Base-by-base conservation (phyloP, 2,888 invertebrate genomes). In the Plagodis dolabraria region DNA sequence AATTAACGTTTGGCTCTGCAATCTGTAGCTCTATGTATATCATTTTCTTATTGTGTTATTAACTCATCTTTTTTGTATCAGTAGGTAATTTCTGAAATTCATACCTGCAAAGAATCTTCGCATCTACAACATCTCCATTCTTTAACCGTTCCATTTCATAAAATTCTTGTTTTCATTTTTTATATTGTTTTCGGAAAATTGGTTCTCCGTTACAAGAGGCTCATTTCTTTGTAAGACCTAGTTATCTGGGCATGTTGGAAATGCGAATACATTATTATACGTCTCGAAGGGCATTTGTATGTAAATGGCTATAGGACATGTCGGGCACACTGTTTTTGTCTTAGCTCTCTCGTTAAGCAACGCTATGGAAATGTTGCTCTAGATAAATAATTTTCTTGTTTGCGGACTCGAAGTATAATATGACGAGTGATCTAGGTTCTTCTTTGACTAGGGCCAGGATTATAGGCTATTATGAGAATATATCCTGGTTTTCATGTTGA, bases 141-240 rank as follows among this genome's bases (percentile, higher is more conserved):
- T 61, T 53, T 42, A 5, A 36, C 42, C 33, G 5, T 57, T 44
- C 55, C 33, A 49, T 57, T 59, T 62, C 64, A 61, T 65, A 65
- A 69, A 69, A 64, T 64, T 60, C 60, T 64, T 65, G 57, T 60
- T 64, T 67, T 59, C 65, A 63, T 60, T 58, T 56, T n/a, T 46
- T 43, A 60, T 64, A 68, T 69, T 67, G 63, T 68, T 68, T 67
- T 55, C 11, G 59, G 53, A 62, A 60, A 57, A 67, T 69, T 64
- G 63, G 56, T 63, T 66, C 66, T 61, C 49, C 63, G 52, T 61
- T 61, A 64, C 64, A 58, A 54, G 40, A 22, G n/a, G n/a, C 12
- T 12, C 43, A 12, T 43, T 43, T 43, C 1, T 12, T 43, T 43
- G 43, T 43, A 1, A 43, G 53, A 54, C 59, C 33, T 62, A 53